Evolutionary conservation across 2,113 vertebrate species (phyloP), one percentile per base, ranked within the genome.

Genomic region (Syngnathus scovelli): DNA sequence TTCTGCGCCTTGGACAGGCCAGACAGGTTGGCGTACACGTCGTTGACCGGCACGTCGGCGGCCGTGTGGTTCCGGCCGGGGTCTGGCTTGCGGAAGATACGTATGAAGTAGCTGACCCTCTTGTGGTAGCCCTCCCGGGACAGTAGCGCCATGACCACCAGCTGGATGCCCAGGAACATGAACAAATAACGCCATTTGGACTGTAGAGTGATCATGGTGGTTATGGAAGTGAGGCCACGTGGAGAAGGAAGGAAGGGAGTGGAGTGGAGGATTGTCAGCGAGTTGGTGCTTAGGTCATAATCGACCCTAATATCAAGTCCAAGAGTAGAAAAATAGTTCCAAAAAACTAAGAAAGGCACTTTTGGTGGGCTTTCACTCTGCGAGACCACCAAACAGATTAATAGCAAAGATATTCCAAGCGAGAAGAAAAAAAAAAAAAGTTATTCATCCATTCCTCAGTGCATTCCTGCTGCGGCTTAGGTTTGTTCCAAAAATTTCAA

Each of bases 71-170:
- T 91, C 16, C 72, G 83, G 21, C 76, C 1, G 10, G 36, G 0
- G 23, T 92, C 87, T 0, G 61, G 62, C 51, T 89, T 92, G 56
- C 85, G 90, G 70, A 94, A 91, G 76, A 93, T 89, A 10, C 81
- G 80, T 48, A 93, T 86, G 80, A 92, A 91, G 66, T 92, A 91
- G 4, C 79, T 81, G n/a, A 93, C 87, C 62, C 92, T 81, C 66
- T 84, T 89, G 46, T 83, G 89, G 72, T 91, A 90, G 2, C 88
- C 88, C 52, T 92, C 92, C 4, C 85, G 80, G 69, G 91, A 92
- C 49, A 94, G 87, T 61, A 94, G 69, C 0, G 89, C 89, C 89
- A 93, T 89, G 52, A 93, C 84, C 15, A 92, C 90, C 72, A 95
- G 78, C 83, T 94, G 91, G 44, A 92, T 87, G 37, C 90, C 90